phyloP scores from a whole-genome alignment of 2,888 invertebrate genomes.

The Yponomeuta evonymella region DNA sequence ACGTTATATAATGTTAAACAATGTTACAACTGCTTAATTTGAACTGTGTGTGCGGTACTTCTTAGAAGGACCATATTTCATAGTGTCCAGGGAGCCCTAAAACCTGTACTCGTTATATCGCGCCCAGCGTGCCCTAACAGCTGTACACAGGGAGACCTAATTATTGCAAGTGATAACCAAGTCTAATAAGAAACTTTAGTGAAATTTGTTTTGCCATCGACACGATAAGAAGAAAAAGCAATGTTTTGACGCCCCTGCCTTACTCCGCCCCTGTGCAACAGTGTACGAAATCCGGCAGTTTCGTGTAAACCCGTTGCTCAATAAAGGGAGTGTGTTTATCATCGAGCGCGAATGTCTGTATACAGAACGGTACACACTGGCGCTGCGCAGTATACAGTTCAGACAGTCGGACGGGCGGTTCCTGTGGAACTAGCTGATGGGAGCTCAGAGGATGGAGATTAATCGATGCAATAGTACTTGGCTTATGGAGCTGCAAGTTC shows the following conservation, averaged over 20 bases:
- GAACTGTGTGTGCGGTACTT: too few relatives aligned
- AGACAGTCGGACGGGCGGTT: background rate
- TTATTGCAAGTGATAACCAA: too few relatives aligned
- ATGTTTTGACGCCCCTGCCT: background rate
- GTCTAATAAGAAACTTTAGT: too few relatives aligned
- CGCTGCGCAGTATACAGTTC: background rate
- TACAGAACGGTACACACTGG: background rate
- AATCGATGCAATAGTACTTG: background rate
- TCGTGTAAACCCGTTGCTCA: conserved; percentile 10
- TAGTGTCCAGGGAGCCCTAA: too few relatives aligned
- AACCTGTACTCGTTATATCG: too few relatives aligned
- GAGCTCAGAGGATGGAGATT: background rate
- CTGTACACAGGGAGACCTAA: too few relatives aligned
- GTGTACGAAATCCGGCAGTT: conserved; percentile 3
- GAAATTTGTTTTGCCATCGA: too few relatives aligned
- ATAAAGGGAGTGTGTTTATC: conserved; percentile 11
- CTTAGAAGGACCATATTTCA: too few relatives aligned
- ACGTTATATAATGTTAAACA: too few relatives aligned
- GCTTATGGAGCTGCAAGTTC: background rate
- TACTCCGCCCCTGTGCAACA: background rate
- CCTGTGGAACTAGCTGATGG: background rate
- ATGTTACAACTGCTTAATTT: too few relatives aligned
- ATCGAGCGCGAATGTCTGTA: background rate
- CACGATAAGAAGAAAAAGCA: too few relatives aligned
- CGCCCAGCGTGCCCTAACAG: too few relatives aligned